Conservation (phyloP, 2,113 vertebrate species). For the Corydoras maculifer region DNA sequence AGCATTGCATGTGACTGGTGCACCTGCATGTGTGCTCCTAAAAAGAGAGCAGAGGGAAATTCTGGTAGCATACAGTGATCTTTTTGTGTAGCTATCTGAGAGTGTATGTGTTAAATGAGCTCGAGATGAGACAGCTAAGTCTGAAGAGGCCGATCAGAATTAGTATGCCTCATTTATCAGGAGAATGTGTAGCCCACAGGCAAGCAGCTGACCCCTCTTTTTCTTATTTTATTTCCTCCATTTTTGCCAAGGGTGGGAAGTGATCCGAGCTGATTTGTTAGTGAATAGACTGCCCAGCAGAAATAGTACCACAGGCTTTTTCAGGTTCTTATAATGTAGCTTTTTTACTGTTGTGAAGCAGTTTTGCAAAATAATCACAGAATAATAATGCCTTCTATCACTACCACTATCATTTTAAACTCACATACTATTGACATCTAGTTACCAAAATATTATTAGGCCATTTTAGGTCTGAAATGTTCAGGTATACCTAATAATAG, state of each 20-base stretch:
- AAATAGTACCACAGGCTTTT: slow-evolving; percentile 1
- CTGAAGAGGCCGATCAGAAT: slow-evolving; percentile 45
- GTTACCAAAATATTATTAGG: too few species aligned
- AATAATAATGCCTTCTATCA: too few species aligned
- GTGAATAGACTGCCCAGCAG: slow-evolving; percentile 34
- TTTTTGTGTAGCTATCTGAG: slow-evolving; percentile 8
- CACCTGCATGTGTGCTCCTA: slow-evolving; percentile 1
- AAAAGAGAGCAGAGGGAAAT: neutral
- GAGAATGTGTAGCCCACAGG: slow-evolving; percentile 39
- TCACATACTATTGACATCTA: too few species aligned
- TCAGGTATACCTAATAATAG: too few species aligned
- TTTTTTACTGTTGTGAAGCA: too few species aligned
- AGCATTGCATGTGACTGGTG: neutral
- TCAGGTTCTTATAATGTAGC: too few species aligned
- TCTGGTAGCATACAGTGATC: neutral
- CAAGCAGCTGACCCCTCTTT: slow-evolving; percentile 8
- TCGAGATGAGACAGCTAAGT: slow-evolving; percentile 26
- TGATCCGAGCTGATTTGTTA: slow-evolving; percentile 32
- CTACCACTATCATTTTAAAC: too few species aligned
- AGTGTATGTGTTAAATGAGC: slow-evolving; percentile 21
- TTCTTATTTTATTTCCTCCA: neutral
- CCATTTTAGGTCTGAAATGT: too few species aligned
- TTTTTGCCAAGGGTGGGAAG: slow-evolving; percentile 11
- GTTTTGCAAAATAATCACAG: too few species aligned
- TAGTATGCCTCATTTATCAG: slow-evolving; percentile 50